phyloP scores from a whole-genome alignment of 2,797 vertebrate species.

The Dendrocincla tyrannina region DNA sequence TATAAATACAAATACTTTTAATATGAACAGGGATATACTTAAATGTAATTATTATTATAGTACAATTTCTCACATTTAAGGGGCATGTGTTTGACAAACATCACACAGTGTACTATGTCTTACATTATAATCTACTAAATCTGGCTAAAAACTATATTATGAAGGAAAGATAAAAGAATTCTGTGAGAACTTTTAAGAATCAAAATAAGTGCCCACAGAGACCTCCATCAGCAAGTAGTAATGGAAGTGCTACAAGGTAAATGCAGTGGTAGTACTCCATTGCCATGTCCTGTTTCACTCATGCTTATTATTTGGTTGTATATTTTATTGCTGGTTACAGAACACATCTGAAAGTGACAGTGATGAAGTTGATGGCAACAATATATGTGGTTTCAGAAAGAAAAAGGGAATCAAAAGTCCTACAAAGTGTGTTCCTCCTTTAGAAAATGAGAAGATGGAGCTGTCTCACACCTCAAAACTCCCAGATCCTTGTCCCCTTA shows the following conservation, averaged over 20 bases:
- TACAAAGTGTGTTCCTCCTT: conserved; percentile 55
- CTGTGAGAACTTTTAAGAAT: not conserved
- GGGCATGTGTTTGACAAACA: not conserved
- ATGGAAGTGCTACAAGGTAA: not conserved
- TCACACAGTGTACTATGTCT: not conserved
- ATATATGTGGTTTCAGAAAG: conserved; percentile 77
- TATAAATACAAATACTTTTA: not conserved
- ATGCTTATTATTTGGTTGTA: conserved; percentile 40
- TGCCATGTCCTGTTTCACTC: conserved; percentile 4
- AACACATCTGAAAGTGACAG: conserved; percentile 68
- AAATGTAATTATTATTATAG: not conserved
- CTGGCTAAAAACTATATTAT: not conserved
- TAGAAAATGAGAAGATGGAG: conserved; percentile 74
- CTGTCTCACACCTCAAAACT: conserved; percentile 36
- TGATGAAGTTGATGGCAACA: conserved; percentile 84
- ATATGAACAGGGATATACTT: not conserved
- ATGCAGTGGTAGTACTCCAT: not conserved
- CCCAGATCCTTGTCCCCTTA: conserved; percentile 56
- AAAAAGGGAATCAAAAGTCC: conserved; percentile 80
- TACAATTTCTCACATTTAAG: not conserved
- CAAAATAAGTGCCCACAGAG: not conserved
- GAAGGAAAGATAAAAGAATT: not conserved
- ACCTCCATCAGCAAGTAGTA: not conserved
- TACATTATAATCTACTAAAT: not conserved
- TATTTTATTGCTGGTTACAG: conserved; percentile 77